Percentiles rank a stretch among this genome's conserved stretches.
Evolutionary conservation across 2,888 invertebrate genomes (phyloP).

Genomic region (Melanostoma mellinum): DNA sequence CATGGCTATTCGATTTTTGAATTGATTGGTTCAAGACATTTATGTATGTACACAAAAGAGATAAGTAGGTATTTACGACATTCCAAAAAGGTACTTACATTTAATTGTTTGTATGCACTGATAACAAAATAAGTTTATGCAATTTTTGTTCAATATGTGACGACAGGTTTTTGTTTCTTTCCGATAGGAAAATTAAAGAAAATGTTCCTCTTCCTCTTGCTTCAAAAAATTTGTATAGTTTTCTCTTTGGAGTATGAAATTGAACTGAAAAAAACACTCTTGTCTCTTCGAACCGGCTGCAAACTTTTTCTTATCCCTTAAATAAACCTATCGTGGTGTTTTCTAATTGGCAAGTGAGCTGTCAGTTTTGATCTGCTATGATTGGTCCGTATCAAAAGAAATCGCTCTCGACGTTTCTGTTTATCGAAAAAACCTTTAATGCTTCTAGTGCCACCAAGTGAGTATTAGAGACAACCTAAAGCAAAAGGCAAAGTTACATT

Average conservation of each 20-base stretch:
- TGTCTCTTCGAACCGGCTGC: slow-evolving; percentile 75
- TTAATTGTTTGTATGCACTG: slow-evolving; percentile 38
- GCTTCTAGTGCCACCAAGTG: slow-evolving; percentile 32
- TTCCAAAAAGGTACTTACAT: neutral
- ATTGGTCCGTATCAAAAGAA: slow-evolving; percentile 78
- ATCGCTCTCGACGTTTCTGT: slow-evolving; percentile 33
- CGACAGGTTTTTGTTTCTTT: slow-evolving; percentile 36
- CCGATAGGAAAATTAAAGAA: slow-evolving; percentile 74
- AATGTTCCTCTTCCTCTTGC: slow-evolving; percentile 16
- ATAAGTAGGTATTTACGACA: neutral
- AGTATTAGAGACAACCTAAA: neutral
- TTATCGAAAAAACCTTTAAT: slow-evolving; percentile 19
- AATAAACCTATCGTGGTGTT: slow-evolving; percentile 75
- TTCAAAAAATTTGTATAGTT: slow-evolving; percentile 53
- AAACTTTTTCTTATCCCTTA: slow-evolving; percentile 78
- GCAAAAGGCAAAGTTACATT: neutral
- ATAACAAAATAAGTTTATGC: slow-evolving; percentile 74
- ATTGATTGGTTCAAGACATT: too few species aligned
- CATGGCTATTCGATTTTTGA: slow-evolving; percentile 24
- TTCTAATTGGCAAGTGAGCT: slow-evolving; percentile 75
- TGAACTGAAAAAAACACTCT: slow-evolving; percentile 77
- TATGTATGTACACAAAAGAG: too few species aligned
- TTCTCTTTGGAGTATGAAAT: slow-evolving; percentile 77
- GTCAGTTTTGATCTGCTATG: slow-evolving; percentile 75
- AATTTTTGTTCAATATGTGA: slow-evolving; percentile 15